Evolutionary conservation across 2,888 invertebrate species (phyloP).

Genomic region (Apotomis capreana): DNA sequence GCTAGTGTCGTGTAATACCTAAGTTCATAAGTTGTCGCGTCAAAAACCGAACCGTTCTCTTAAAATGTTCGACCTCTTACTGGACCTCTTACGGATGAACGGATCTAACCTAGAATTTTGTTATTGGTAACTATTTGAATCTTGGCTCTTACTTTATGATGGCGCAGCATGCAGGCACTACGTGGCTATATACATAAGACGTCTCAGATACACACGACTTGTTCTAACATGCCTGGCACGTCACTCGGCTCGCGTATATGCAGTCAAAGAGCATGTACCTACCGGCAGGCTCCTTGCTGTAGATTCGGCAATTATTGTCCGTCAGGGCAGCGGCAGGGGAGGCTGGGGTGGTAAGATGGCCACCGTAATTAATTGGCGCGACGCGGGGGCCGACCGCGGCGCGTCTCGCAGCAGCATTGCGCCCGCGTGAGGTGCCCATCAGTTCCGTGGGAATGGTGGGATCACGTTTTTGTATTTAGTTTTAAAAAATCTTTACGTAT

Average conservation of each 20-base stretch:
- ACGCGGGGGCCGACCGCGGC: slow-evolving; percentile 82
- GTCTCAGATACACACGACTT: not conserved
- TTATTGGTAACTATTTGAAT: too few relatives aligned
- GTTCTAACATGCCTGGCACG: slow-evolving; percentile 23
- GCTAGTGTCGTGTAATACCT: too few relatives aligned
- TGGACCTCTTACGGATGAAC: too few relatives aligned
- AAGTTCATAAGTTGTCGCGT: too few relatives aligned
- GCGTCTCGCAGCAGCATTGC: slow-evolving; percentile 78
- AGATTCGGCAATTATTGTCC: slow-evolving; percentile 82
- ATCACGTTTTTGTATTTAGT: too few relatives aligned
- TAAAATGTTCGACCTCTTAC: too few relatives aligned
- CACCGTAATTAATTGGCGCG: slow-evolving; percentile 84
- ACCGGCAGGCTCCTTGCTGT: slow-evolving; percentile 53
- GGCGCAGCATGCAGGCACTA: too few relatives aligned
- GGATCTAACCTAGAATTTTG: too few relatives aligned
- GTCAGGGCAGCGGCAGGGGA: slow-evolving; percentile 60
- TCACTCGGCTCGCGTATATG: slow-evolving; percentile 25
- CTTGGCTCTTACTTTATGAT: too few relatives aligned
- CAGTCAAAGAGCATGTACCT: slow-evolving; percentile 31
- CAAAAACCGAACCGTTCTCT: too few relatives aligned
- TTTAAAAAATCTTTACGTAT: too few relatives aligned
- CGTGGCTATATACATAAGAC: not conserved
- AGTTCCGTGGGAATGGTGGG: slow-evolving; percentile 12
- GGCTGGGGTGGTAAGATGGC: slow-evolving; percentile 75
- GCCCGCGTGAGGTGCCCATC: slow-evolving; percentile 61